A percentile compares a stretch with the other conserved stretches of the same genome.
phyloP scores from a whole-genome alignment of 2,797 vertebrate species.

The Peromyscus attwateri region DNA sequence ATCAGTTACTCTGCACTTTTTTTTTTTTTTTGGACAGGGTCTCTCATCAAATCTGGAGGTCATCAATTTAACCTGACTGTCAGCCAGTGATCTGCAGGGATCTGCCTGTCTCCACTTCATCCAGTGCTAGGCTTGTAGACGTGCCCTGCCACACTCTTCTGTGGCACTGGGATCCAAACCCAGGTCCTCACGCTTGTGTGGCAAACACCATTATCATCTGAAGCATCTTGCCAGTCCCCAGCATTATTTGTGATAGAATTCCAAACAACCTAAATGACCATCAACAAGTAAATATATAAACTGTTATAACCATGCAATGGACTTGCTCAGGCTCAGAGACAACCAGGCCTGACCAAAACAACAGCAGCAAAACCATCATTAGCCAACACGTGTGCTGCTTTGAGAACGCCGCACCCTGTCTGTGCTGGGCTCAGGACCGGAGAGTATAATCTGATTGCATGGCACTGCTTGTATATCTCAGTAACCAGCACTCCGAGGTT shows the following conservation, averaged over 20 bases:
- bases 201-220: not conserved
- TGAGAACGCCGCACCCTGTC: not conserved
- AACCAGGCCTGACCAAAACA: not conserved
- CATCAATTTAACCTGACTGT: not conserved
- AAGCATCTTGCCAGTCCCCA: not conserved
- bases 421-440: not conserved
- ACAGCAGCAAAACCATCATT: not conserved
- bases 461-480: not conserved
- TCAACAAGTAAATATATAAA: not conserved
- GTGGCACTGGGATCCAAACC: not conserved
- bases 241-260: constrained; percentile 5
- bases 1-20: not conserved
- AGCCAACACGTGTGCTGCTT: not conserved
- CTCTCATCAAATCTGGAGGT: not conserved
- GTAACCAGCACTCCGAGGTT: constrained; percentile 9
- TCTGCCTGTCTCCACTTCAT: not conserved
- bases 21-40: not conserved
- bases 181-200: not conserved
- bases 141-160: not conserved
- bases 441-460: not conserved
- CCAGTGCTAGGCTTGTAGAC: not conserved
- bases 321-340: not conserved
- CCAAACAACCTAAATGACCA: not conserved
- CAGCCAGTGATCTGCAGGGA: not conserved
- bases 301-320: not conserved